phyloP scores from a whole-genome alignment of 1,140 invertebrate genomes.

The Drosophila equinoxialis region DNA sequence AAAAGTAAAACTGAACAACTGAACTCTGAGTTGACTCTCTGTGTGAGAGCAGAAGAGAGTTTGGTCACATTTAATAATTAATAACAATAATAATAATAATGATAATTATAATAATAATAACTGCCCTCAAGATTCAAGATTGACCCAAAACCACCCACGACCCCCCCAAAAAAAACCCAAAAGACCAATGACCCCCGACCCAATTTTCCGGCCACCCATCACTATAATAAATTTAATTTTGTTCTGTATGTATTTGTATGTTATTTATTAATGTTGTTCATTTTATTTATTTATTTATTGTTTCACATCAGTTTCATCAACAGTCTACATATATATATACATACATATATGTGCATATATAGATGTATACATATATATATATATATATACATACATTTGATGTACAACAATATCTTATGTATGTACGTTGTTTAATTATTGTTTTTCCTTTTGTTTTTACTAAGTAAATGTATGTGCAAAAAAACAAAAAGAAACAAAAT shows the following conservation, averaged over 20 bases:
- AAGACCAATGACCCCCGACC: background rate
- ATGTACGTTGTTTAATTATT: conserved; percentile 2
- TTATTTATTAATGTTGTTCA: conserved; percentile 45
- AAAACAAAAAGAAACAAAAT: background rate
- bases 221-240: conserved; percentile 17
- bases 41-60: background rate
- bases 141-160: background rate
- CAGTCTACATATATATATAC: conserved; percentile 10
- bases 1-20: conserved; percentile 8
- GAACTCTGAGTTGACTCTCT: background rate
- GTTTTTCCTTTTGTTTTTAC: background rate
- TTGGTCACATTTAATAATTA: background rate
- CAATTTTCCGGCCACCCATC: background rate
- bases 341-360: conserved; percentile 6
- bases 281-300: conserved; percentile 23
- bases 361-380: background rate
- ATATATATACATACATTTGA: background rate
- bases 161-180: background rate
- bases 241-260: conserved; percentile 45
- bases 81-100: background rate
- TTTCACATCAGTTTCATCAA: conserved; percentile 23
- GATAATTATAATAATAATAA: conserved; percentile 2
- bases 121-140: background rate
- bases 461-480: conserved; percentile 14
- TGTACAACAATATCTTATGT: conserved; percentile 2